Percentiles rank a stretch among this genome's conserved stretches.
phyloP scores from a whole-genome alignment of 2,113 vertebrate genomes.

The Nibea coibor region DNA sequence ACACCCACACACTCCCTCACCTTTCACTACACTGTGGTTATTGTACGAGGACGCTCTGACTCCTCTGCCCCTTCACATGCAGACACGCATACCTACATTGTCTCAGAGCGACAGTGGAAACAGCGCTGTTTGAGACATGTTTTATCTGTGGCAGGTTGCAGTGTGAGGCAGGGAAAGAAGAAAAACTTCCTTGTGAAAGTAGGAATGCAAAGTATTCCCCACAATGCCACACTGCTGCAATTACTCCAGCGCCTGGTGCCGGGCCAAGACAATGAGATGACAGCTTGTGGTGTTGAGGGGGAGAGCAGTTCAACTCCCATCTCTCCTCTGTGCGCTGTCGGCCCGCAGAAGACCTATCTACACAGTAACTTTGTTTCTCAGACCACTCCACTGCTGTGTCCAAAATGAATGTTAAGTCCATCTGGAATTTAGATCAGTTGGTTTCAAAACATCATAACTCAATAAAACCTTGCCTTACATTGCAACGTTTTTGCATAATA shows the following conservation, averaged over 20 bases:
- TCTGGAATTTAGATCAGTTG: constrained; percentile 52
- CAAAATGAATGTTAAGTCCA: constrained; percentile 38
- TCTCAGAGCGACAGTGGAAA: constrained; percentile 58
- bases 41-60: constrained; percentile 18
- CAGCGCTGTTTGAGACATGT: constrained; percentile 53
- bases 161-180: constrained; percentile 65
- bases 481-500: constrained; percentile 14
- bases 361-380: constrained; percentile 39
- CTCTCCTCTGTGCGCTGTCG: constrained; percentile 51
- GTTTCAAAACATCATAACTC: constrained; percentile 42
- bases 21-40: constrained; percentile 17
- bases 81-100: constrained; percentile 35
- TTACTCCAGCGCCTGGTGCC: constrained; percentile 79
- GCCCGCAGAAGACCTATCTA: constrained; percentile 31
- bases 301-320: constrained; percentile 65
- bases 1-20: not conserved
- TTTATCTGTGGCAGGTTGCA: constrained; percentile 77
- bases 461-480: constrained; percentile 16
- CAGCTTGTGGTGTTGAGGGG: constrained; percentile 73
- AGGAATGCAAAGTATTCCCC: constrained; percentile 84
- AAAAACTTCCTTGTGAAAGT: constrained; percentile 80
- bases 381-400: constrained; percentile 33
- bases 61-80: constrained; percentile 13
- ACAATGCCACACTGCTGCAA: constrained; percentile 83
- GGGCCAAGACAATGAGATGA: constrained; percentile 83